Percentiles rank a stretch among this genome's conserved stretches.
These are phyloP conservation scores for Engraulis encrasicolus DNA, from an alignment of 2,113 vertebrate genomes.

Conservation along the genomic window DNA sequence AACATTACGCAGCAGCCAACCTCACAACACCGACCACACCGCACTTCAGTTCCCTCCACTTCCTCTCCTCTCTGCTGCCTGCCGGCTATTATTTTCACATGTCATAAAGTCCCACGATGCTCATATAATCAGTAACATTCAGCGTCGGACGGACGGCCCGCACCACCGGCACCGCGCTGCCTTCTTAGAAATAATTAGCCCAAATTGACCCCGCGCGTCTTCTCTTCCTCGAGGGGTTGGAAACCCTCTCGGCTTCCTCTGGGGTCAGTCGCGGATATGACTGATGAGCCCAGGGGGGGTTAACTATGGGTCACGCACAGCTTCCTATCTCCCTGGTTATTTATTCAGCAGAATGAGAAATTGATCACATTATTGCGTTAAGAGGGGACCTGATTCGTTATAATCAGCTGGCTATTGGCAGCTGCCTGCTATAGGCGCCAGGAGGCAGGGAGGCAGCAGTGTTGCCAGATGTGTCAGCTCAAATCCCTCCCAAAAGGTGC, in stretches of 20 bases:
- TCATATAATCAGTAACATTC: constrained; percentile 85
- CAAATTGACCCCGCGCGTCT: constrained; percentile 84
- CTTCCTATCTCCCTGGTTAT: constrained; percentile 92
- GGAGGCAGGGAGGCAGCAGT: constrained; percentile 85
- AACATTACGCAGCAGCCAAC: constrained; percentile 54
- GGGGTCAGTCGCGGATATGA: constrained; percentile 87
- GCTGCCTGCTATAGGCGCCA: constrained; percentile 83
- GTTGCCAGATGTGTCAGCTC: too few relatives aligned
- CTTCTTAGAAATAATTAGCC: constrained; percentile 89
- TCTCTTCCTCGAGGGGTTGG: constrained; percentile 52
- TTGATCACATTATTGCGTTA: constrained; percentile 98
- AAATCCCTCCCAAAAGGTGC: too few relatives aligned
- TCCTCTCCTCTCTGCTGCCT: constrained; percentile 42
- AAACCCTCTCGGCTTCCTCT: constrained; percentile 33
- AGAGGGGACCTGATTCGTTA: constrained; percentile 96
- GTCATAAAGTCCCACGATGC: constrained; percentile 78
- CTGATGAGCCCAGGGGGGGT: constrained; percentile 91
- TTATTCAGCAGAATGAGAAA: constrained; percentile 99
- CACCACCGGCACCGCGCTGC: too few relatives aligned
- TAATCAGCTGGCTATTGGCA: constrained; percentile 97
- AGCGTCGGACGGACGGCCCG: too few relatives aligned
- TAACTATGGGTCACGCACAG: constrained; percentile 87
- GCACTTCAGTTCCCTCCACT: too few relatives aligned
- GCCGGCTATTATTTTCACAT: constrained; percentile 68
- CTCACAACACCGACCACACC: too few relatives aligned